These are phyloP conservation scores for Drosophila subobscura DNA, from an alignment of 1,140 invertebrate genomes.

Conservation along the genomic window DNA sequence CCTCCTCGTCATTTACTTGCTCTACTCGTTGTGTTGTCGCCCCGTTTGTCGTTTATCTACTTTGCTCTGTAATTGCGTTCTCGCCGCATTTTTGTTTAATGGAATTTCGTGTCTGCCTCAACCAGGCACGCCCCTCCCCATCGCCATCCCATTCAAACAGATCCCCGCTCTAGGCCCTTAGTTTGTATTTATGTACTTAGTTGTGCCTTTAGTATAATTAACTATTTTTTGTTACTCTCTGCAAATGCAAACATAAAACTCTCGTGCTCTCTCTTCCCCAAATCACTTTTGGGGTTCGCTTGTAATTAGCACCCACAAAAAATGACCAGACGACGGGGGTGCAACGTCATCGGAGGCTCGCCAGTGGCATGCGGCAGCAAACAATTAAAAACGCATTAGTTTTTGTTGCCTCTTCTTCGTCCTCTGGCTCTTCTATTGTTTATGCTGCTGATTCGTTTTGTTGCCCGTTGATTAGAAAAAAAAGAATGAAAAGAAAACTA, in stretches of 20 bases:
- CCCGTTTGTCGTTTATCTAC: constrained; percentile 54
- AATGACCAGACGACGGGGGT: constrained; percentile 5
- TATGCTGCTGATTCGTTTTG: constrained; percentile 3
- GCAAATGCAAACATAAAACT: not conserved
- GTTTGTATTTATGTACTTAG: constrained; percentile 13
- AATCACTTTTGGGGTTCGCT: constrained; percentile 20
- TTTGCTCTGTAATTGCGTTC: constrained; percentile 53
- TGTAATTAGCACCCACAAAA: constrained; percentile 39
- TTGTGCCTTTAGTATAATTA: constrained; percentile 20
- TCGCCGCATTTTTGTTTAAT: constrained; percentile 52
- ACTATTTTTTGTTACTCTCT: constrained; percentile 4
- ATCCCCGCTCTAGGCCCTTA: too few relatives aligned
- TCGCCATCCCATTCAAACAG: not conserved
- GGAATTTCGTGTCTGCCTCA: constrained; percentile 16
- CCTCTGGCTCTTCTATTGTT: constrained; percentile 4
- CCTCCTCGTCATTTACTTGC: constrained; percentile 25
- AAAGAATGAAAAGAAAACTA: constrained; percentile 19
- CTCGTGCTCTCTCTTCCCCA: not conserved
- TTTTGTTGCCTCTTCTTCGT: constrained; percentile 2
- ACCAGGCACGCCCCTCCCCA: constrained; percentile 7
- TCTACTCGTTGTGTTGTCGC: constrained; percentile 36
- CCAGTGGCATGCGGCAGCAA: constrained; percentile 16
- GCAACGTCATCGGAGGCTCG: constrained; percentile 19
- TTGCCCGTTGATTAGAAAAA: constrained; percentile 37
- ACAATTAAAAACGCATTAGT: constrained; percentile 74